These are phyloP conservation scores for Amia ocellicauda DNA, from an alignment of 2,113 vertebrate species.

Conservation along the genomic window DNA sequence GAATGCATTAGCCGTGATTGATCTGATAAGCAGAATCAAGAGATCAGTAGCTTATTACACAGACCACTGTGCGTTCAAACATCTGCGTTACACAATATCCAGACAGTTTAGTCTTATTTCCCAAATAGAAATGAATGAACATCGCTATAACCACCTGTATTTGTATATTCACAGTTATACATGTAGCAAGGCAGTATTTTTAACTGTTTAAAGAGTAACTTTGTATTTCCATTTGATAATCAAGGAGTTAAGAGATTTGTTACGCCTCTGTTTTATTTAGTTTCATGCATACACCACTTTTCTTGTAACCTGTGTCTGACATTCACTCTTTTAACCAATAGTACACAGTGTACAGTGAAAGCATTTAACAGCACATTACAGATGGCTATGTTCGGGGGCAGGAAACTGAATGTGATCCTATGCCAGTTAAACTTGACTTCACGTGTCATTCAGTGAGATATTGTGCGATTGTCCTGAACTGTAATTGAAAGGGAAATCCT, in stretches of 20 bases:
- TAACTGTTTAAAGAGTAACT: too few relatives aligned
- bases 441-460: constrained; percentile 45
- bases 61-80: constrained; percentile 16
- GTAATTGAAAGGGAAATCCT: constrained; percentile 61
- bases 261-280: constrained; percentile 10
- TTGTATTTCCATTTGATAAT: too few relatives aligned
- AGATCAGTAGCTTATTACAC: constrained; percentile 17
- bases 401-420: background rate
- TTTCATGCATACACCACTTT: too few relatives aligned
- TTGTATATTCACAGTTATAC: constrained; percentile 11
- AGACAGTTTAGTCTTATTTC: constrained; percentile 10
- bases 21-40: constrained; percentile 17
- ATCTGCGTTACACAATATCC: constrained; percentile 29
- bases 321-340: background rate
- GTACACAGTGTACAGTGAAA: constrained; percentile 2
- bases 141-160: constrained; percentile 1
- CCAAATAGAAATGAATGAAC: background rate
- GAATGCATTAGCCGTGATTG: constrained; percentile 24
- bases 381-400: background rate
- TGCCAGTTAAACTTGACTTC: constrained; percentile 16
- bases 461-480: background rate
- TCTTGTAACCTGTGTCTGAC: background rate
- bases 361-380: background rate
- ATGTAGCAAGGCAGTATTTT: too few relatives aligned
- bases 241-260: constrained; percentile 16